phyloP scores from a whole-genome alignment of 2,113 vertebrate species.

The Speoplatyrhinus poulsoni region DNA sequence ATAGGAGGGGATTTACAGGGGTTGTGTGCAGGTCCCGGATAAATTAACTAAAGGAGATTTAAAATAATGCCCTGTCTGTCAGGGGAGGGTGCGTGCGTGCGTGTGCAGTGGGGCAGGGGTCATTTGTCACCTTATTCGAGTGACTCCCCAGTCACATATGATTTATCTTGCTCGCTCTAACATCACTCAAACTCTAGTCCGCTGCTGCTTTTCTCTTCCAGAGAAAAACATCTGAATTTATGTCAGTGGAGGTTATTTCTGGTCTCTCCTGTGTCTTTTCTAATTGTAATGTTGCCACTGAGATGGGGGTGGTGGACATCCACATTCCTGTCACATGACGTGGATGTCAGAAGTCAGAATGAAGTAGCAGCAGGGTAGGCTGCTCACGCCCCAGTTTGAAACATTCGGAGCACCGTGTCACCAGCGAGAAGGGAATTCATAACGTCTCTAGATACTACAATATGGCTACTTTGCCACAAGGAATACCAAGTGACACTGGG shows the following conservation, averaged over 20 bases:
- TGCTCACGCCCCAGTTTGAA: conserved; percentile 26
- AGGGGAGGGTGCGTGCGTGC: not conserved
- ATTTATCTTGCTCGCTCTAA: conserved; percentile 55
- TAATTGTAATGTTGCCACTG: conserved; percentile 59
- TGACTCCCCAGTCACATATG: conserved; percentile 56
- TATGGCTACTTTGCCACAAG: conserved; percentile 17
- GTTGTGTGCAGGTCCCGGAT: conserved; percentile 14
- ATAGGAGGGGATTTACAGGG: conserved; percentile 31
- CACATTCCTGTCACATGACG: conserved; percentile 40
- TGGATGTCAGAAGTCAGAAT: conserved; percentile 46
- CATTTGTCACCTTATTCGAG: conserved; percentile 61
- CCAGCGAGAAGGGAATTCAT: conserved; percentile 5
- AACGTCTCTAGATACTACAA: conserved; percentile 19
- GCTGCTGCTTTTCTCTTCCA: conserved; percentile 22
- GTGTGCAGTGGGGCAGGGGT: not conserved
- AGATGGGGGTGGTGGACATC: not conserved
- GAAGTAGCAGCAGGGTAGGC: conserved; percentile 35
- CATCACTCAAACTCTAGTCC: conserved; percentile 64
- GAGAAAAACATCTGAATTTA: conserved; percentile 51
- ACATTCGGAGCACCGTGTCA: conserved; percentile 5
- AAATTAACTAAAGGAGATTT: conserved; percentile 59
- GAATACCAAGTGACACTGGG: not conserved
- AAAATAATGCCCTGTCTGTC: conserved; percentile 53
- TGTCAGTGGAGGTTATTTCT: conserved; percentile 63
- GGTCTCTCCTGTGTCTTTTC: conserved; percentile 54